Base-by-base conservation (phyloP, 2,888 invertebrate species). In the Eupithecia subfuscata region DNA sequence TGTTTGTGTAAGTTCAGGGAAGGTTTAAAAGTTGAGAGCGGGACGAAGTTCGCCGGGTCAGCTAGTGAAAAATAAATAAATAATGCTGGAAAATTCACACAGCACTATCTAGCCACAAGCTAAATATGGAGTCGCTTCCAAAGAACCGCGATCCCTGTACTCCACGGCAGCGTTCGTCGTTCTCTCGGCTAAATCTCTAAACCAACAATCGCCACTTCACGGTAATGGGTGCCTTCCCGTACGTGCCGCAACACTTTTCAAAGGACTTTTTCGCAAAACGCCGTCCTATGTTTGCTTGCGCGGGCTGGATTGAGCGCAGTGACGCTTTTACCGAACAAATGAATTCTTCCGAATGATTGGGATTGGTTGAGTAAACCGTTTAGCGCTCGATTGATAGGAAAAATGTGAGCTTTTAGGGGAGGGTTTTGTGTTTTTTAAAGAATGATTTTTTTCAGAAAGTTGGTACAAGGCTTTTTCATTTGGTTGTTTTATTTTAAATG, bases 211-310 rank as follows among this genome's bases (percentile, higher is more conserved):
- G 88, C 89, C 93, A 93, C 95, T 95, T 90, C 90, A 84, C 91
- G 88, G 91, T 95, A 95, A 95, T 95, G 95, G 95, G 91, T 90
- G 91, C 90, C 91, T 91, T 90, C 86, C 87, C 90, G 95, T 92
- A 94, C 94, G 94, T 94, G 94, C 94, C 94, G 90, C 90, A 92
- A 92, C 94, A 95, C 94, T 95, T 95, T 94, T 95, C 92, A 94
- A 92, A 90, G 93, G 95, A 94, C 94, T 95, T 95, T 95, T 95
- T 94, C 94, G 94, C 94, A 89, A 89, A 88, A 89, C 85, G 88
- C 84, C 88, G 87, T 85, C 86, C 81, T 83, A 85, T 94, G 93
- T 40, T 40, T 40, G 40, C 94, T 94, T 94, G 92, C 87, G 81
- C 79, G 75, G 82, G 83, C 80, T 81, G 88, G 89, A 90, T 90